phyloP scores from a whole-genome alignment of 2,888 invertebrate species.

The Caenorhabditis zanzibari region DNA sequence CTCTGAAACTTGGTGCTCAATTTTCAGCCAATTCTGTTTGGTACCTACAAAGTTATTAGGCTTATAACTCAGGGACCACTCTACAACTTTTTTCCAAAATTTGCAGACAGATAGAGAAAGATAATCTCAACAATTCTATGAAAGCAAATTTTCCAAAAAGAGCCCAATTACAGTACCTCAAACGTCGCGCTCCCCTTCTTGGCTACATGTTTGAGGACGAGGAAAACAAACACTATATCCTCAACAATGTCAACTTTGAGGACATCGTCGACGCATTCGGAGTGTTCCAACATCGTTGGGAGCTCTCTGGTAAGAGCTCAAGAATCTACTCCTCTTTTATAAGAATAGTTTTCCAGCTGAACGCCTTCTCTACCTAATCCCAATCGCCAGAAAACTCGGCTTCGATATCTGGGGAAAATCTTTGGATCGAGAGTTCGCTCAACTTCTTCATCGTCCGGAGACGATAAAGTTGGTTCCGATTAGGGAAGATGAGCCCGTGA shows the following conservation, averaged over 20 bases:
- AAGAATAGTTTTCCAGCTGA: slow-evolving; percentile 6
- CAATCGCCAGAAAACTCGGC: slow-evolving; percentile 41
- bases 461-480: slow-evolving; percentile 19
- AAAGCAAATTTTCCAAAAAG: not conserved
- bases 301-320: slow-evolving; percentile 19
- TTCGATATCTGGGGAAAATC: slow-evolving; percentile 45
- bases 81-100: too few relatives aligned
- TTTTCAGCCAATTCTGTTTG: too few relatives aligned
- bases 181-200: slow-evolving; percentile 44
- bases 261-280: slow-evolving; percentile 44
- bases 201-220: slow-evolving; percentile 44
- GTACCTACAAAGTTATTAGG: too few relatives aligned
- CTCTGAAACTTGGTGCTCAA: too few relatives aligned
- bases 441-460: slow-evolving; percentile 24
- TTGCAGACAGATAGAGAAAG: too few relatives aligned
- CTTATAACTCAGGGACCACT: too few relatives aligned
- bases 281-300: slow-evolving; percentile 38
- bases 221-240: slow-evolving; percentile 28
- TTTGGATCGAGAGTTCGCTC: slow-evolving; percentile 37
- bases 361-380: slow-evolving; percentile 40
- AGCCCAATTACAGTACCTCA: slow-evolving; percentile 37
- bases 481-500: slow-evolving; percentile 1
- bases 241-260: slow-evolving; percentile 15
- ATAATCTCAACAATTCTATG: too few relatives aligned
- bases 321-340: too few relatives aligned